Conservation (phyloP, 2,888 invertebrate species). For the Lasioglossum marginatum region DNA sequence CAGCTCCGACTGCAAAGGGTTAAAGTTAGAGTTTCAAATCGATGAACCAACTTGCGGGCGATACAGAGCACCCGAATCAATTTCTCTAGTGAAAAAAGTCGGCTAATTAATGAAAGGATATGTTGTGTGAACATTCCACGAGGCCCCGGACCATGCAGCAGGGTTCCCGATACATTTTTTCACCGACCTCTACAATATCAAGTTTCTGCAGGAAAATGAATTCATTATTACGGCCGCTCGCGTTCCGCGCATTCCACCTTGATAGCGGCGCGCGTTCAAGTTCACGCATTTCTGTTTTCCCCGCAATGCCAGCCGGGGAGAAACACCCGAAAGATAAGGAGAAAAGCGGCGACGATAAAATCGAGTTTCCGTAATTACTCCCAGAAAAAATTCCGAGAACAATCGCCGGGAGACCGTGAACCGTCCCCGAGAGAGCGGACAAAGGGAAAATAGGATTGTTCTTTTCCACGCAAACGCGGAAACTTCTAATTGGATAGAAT, state of each 20-base stretch:
- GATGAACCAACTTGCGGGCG: neutral
- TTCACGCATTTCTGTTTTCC: conserved; percentile 1
- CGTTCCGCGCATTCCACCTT: conserved; percentile 19
- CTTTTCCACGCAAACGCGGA: neutral
- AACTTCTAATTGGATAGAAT: conserved; percentile 10
- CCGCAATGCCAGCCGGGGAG: neutral
- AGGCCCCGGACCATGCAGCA: neutral
- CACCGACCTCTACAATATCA: conserved; percentile 7
- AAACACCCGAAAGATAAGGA: neutral
- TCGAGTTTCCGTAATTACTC: neutral
- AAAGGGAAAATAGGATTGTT: conserved; percentile 10
- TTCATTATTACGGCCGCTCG: conserved; percentile 13
- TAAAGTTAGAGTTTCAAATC: neutral
- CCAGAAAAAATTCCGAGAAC: neutral
- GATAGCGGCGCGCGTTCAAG: conserved; percentile 1
- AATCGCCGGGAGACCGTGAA: neutral
- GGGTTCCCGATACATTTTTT: conserved; percentile 22
- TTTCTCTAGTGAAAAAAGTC: conserved; percentile 20
- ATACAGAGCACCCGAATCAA: neutral
- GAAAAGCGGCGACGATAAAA: neutral
- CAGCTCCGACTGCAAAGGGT: too few relatives aligned
- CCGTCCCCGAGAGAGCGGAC: neutral
- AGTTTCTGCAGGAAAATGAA: neutral
- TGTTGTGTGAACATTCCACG: conserved; percentile 25
- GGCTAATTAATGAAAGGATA: conserved; percentile 44